A percentile compares a stretch with the other conserved stretches of the same genome.
Evolutionary conservation across 1,140 invertebrate species (phyloP).

Genomic region (Heliconius melpomene): DNA sequence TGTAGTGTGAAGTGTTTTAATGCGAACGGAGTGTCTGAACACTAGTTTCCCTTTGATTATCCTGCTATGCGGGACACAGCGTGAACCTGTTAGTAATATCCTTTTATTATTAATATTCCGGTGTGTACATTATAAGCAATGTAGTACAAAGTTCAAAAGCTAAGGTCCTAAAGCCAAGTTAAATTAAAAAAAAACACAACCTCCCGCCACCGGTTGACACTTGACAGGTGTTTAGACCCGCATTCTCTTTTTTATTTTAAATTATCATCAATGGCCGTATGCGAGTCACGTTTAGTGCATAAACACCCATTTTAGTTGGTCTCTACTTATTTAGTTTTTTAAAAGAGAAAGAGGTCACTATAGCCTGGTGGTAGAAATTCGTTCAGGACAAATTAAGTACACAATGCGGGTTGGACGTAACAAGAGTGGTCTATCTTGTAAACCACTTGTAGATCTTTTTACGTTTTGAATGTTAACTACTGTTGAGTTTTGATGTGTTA

Average conservation of each 20-base stretch:
- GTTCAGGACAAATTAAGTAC: slow-evolving; percentile 27
- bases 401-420: slow-evolving; percentile 27
- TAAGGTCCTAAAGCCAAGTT: neutral
- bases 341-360: neutral
- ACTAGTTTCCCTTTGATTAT: too few relatives aligned
- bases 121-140: neutral
- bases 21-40: too few relatives aligned
- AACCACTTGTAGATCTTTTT: slow-evolving; percentile 17
- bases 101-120: too few relatives aligned
- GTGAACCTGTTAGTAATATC: too few relatives aligned
- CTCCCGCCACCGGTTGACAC: slow-evolving; percentile 23
- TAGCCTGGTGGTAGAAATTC: slow-evolving; percentile 3
- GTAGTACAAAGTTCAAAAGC: neutral
- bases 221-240: slow-evolving; percentile 34
- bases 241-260: slow-evolving; percentile 29
- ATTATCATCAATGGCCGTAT: slow-evolving; percentile 34
- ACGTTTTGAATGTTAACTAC: slow-evolving; percentile 28
- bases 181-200: neutral
- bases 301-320: slow-evolving; percentile 14
- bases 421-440: slow-evolving; percentile 20
- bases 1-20: too few relatives aligned
- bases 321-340: neutral
- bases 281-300: slow-evolving; percentile 22
- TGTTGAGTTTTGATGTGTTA: slow-evolving; percentile 10
- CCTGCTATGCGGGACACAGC: too few relatives aligned